phyloP scores from a whole-genome alignment of 2,888 invertebrate genomes.

The Bembecia ichneumoniformis region DNA sequence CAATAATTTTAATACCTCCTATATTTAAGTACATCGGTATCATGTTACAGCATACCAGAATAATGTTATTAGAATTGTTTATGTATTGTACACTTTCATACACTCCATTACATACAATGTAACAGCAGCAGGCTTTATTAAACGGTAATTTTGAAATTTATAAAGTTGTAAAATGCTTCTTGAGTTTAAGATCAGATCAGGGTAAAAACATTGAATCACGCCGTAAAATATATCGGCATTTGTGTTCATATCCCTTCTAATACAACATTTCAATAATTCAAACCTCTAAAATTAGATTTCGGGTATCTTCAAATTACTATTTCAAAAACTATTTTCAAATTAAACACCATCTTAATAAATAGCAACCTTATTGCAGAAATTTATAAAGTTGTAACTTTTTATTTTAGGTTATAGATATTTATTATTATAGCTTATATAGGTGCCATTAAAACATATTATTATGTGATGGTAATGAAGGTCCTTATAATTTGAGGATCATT shows the following conservation, averaged over 20 bases:
- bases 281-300: background rate
- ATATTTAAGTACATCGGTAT: background rate
- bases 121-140: background rate
- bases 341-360: background rate
- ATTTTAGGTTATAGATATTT: too few species aligned
- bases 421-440: too few species aligned
- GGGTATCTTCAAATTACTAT: background rate
- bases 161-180: background rate
- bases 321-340: background rate
- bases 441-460: too few species aligned
- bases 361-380: too few species aligned
- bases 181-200: background rate
- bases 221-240: background rate
- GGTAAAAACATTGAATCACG: background rate
- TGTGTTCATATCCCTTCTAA: background rate
- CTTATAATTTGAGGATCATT: too few species aligned
- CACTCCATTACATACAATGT: background rate
- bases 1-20: background rate
- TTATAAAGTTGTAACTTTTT: too few species aligned
- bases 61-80: background rate
- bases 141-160: background rate
- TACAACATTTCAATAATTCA: background rate
- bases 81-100: background rate
- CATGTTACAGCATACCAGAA: background rate
- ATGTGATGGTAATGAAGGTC: too few species aligned